Evolutionary conservation across 2,113 vertebrate genomes (phyloP).

Genomic region (Mastomys coucha): DNA sequence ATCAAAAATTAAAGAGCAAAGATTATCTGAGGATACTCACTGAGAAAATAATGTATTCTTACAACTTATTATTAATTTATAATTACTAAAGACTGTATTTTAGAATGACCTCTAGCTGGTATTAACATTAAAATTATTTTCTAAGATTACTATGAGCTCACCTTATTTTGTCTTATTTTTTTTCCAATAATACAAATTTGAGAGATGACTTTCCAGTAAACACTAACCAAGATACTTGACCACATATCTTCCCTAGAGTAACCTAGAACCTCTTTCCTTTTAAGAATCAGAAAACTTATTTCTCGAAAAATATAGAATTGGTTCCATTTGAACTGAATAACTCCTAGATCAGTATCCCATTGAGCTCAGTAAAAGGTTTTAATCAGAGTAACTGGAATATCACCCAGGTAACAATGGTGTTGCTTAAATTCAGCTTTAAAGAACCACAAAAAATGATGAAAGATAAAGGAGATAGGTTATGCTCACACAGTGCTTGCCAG

Average conservation of each 20-base stretch:
- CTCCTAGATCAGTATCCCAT: not conserved
- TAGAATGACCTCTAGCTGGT: slow-evolving; percentile 16
- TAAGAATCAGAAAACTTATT: slow-evolving; percentile 19
- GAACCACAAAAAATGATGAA: slow-evolving; percentile 46
- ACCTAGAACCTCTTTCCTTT: not conserved
- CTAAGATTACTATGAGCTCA: not conserved
- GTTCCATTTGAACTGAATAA: slow-evolving; percentile 51
- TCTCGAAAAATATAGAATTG: not conserved
- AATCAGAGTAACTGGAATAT: slow-evolving; percentile 17
- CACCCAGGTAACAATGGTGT: not conserved
- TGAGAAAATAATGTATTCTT: slow-evolving; percentile 48
- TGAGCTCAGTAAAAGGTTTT: not conserved
- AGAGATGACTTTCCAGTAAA: slow-evolving; percentile 33
- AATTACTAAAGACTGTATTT: slow-evolving; percentile 19
- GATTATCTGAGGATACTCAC: slow-evolving; percentile 50
- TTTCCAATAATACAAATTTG: slow-evolving; percentile 27
- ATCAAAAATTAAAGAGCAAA: slow-evolving; percentile 47
- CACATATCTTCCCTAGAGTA: slow-evolving; percentile 1
- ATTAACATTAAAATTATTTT: slow-evolving; percentile 24
- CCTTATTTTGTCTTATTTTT: slow-evolving; percentile 8
- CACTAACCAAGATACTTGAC: not conserved
- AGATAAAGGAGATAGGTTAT: not conserved
- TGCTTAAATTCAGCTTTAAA: slow-evolving; percentile 16
- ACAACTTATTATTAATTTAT: slow-evolving; percentile 43
- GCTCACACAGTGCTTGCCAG: not conserved